Base-by-base conservation (phyloP, 2,888 invertebrate species). In the Ferrisia virgata region DNA sequence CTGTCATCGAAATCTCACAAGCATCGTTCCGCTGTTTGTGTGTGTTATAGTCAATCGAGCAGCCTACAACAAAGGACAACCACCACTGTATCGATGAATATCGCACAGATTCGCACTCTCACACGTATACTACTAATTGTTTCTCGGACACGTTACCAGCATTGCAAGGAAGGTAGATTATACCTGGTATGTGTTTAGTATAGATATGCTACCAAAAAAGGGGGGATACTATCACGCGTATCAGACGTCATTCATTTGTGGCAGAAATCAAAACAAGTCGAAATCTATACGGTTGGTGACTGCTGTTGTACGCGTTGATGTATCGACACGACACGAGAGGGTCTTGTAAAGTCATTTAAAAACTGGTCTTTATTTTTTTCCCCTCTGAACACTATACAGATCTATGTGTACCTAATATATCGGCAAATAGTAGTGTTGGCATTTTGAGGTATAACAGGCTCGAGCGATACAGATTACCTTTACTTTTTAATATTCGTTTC, bases 331-430 rank as follows among this genome's bases (percentile, higher is more conserved):
- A 11, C n/a, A n/a, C n/a, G n/a, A 31, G 31, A 76, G 72, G 72
- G 72, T 76, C 33, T 76, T 76, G 72, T 69, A 69, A 36, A 76
- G 72, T 76, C 72, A 76, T 76, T 76, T 76, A 33, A 76, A 69
- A 76, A 76, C 72, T 76, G 36, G 36, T 36, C 25, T 31, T 36
- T 25, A 15, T 64, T 22, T 11, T 28, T 58, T 11, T 22, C 5
- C 28, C n/a, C n/a, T n/a, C n/a, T n/a, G n/a, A n/a, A n/a, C n/a
- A n/a, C n/a, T n/a, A n/a, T n/a, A n/a, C n/a, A n/a, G n/a, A n/a
- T n/a, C n/a, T n/a, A n/a, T n/a, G n/a, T n/a, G n/a, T n/a, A n/a
- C n/a, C n/a, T n/a, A n/a, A n/a, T n/a, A n/a, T n/a, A n/a, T n/a
- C n/a, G n/a, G n/a, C n/a, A n/a, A n/a, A n/a, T n/a, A n/a, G n/a